These are phyloP conservation scores for Tapera naevia DNA, from an alignment of 2,797 vertebrate genomes.

Conservation along the genomic window DNA sequence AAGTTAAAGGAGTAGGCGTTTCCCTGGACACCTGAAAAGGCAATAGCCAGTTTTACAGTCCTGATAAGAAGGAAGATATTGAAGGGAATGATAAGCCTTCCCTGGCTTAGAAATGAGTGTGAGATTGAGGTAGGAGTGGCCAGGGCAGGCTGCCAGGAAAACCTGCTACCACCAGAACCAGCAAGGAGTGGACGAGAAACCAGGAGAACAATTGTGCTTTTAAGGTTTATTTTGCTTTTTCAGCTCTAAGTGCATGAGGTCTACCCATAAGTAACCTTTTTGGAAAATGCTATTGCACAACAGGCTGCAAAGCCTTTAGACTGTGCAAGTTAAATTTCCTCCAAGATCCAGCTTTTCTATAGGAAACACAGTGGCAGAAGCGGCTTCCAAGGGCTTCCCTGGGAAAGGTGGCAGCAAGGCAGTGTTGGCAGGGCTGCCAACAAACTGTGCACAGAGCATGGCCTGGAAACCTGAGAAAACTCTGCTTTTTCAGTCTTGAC, in stretches of 20 bases:
- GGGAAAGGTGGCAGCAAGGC: not conserved
- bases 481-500: not conserved
- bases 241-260: not conserved
- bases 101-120: fast-evolving
- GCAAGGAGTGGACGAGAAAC: not conserved
- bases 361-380: not conserved
- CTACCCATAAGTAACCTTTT: not conserved
- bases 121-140: not conserved
- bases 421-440: not conserved
- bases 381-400: not conserved
- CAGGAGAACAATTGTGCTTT: fast-evolving
- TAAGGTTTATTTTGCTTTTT: not conserved
- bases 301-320: not conserved
- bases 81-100: not conserved
- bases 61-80: not conserved
- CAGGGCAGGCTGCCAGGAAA: not conserved
- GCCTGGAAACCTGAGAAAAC: not conserved
- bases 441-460: not conserved
- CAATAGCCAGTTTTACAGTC: not conserved
- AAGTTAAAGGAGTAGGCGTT: not conserved
- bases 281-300: not conserved
- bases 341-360: not conserved
- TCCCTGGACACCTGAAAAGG: not conserved
- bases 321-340: not conserved
- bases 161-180: not conserved